Evolutionary conservation across 1,140 invertebrate species (phyloP), one percentile per base, ranked within the genome.

Genomic region (Protaetia brevitarsis): DNA sequence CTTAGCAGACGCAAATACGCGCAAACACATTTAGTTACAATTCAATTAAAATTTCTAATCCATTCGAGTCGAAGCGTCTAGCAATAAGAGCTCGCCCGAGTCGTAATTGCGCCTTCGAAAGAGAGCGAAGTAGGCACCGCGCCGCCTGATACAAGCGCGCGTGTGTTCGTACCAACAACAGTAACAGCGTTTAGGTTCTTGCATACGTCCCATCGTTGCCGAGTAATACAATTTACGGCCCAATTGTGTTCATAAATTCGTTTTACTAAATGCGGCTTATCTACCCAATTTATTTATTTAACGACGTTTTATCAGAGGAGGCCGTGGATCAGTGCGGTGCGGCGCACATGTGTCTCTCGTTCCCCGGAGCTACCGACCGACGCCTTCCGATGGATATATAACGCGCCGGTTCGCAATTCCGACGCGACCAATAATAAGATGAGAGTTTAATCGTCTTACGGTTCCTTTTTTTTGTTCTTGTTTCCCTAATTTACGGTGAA

Each of bases 1-100:
- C n/a, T n/a, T n/a, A n/a, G n/a, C n/a, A n/a, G n/a, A n/a, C 34
- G 34, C 3, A 37, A 16, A 56, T 27, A 10, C 64, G 61, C 62
- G 31, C 63, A 67, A 65, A 65, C 67, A 67, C 67, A 71, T 69
- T 67, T 59, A 64, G 45, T 65, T 69, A 71, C 69, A 67, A 69
- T 71, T 69, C 70, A 71, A 71, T 71, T 71, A 71, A 71, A 71
- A 71, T 71, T 68, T 71, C 70, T 69, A 71, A 71, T 71, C 68
- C 70, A 63, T 69, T 69, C 68, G 63, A n/a, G n/a, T n/a, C n/a
- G n/a, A n/a, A n/a, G n/a, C n/a, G n/a, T 66, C 66, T 61, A 51
- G 65, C 62, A 69, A 71, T 71, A 69, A 67, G 65, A 66, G 67
- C 69, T 65, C 66, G 61, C 59, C 57, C 63, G 63, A 34, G 62